Evolutionary conservation across 1,140 invertebrate genomes (phyloP).

Genomic region (Eurosta solidaginis): DNA sequence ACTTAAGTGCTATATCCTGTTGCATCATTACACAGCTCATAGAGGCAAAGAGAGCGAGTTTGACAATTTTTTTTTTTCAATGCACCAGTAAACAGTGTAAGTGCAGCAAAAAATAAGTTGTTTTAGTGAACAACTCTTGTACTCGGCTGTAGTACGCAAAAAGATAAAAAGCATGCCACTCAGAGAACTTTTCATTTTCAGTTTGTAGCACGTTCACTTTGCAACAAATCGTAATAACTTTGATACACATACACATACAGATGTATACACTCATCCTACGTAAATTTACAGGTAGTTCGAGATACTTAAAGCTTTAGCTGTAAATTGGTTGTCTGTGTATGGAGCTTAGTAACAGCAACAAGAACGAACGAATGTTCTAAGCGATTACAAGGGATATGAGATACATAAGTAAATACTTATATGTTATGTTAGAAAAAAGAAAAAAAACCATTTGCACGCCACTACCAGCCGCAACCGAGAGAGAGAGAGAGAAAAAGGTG

Average conservation of each 20-base stretch:
- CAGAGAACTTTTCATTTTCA: not conserved
- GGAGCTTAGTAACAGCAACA: not conserved
- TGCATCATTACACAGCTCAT: not conserved
- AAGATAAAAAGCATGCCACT: not conserved
- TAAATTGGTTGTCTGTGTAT: not conserved
- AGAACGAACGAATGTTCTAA: too few relatives aligned
- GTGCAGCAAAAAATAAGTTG: not conserved
- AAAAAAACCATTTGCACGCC: too few relatives aligned
- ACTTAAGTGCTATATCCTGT: not conserved
- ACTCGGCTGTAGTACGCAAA: not conserved
- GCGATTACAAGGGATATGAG: too few relatives aligned
- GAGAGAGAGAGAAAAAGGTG: too few relatives aligned
- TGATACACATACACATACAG: not conserved
- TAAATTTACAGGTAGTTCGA: not conserved
- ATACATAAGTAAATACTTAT: too few relatives aligned
- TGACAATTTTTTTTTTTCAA: too few relatives aligned
- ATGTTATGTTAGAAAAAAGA: too few relatives aligned
- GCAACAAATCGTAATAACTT: not conserved
- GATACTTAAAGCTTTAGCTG: not conserved
- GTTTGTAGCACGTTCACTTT: not conserved
- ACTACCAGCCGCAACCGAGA: too few relatives aligned
- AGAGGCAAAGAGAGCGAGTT: not conserved
- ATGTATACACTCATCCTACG: too few relatives aligned
- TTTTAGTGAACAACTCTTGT: not conserved
- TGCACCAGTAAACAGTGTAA: not conserved